Evolutionary conservation across 2,113 vertebrate species (phyloP).

Genomic region (Melanerpes formicivorus): DNA sequence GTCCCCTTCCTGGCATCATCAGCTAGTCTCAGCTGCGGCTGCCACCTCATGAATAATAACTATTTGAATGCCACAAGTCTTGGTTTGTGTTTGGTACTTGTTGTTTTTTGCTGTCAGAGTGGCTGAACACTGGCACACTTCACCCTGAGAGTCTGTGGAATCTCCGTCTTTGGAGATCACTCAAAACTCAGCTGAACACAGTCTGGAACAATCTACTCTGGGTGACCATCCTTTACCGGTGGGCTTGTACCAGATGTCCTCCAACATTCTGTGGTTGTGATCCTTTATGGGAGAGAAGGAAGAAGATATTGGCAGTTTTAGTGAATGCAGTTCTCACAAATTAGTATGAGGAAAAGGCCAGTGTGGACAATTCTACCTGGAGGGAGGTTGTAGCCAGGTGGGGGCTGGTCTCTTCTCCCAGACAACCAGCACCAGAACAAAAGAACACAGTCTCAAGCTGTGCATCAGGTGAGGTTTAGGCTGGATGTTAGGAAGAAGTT

Average conservation of each 20-base stretch:
- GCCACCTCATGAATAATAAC: background rate
- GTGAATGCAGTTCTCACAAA: background rate
- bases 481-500: too few species aligned
- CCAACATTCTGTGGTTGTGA: accelerated
- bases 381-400: too few species aligned
- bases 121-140: background rate
- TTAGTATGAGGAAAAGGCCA: background rate
- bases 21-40: background rate
- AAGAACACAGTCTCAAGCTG: too few species aligned
- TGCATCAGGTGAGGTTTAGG: too few species aligned
- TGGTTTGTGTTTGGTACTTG: background rate
- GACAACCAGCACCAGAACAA: too few species aligned
- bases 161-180: background rate
- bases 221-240: background rate
- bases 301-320: background rate
- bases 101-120: background rate
- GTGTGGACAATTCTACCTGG: too few species aligned
- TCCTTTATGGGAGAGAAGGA: background rate
- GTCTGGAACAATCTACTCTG: background rate
- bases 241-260: background rate
- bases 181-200: background rate
- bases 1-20: background rate
- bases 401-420: too few species aligned
- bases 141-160: background rate
- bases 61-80: background rate